Evolutionary conservation across 2,113 vertebrate genomes (phyloP).

Genomic region (Peromyscus leucopus): DNA sequence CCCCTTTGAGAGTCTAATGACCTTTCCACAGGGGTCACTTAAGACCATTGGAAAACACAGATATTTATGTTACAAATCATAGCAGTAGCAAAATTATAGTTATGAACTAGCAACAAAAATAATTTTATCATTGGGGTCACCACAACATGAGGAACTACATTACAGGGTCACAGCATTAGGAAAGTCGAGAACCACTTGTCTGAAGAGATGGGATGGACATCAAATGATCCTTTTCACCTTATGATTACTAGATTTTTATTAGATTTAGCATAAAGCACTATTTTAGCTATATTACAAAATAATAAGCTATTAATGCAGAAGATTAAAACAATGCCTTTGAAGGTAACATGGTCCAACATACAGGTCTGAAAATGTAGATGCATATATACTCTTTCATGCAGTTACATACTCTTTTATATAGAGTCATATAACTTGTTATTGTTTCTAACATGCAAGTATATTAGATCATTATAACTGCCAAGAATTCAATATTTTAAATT

Average conservation of each 20-base stretch:
- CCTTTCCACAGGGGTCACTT: too few species aligned
- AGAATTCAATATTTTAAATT: background rate
- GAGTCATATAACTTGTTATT: background rate
- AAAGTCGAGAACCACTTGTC: background rate
- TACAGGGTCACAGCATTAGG: too few species aligned
- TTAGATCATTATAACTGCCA: background rate
- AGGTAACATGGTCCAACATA: conserved; percentile 34
- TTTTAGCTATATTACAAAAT: conserved; percentile 67
- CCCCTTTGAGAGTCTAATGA: too few species aligned
- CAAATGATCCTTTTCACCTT: conserved; percentile 44
- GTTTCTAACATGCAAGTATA: background rate
- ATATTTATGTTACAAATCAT: too few species aligned
- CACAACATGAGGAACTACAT: too few species aligned
- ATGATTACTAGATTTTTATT: conserved; percentile 71
- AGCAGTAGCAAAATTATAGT: too few species aligned
- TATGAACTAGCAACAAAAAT: too few species aligned
- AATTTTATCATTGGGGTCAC: too few species aligned
- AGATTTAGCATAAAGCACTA: conserved; percentile 60
- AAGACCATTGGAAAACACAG: too few species aligned
- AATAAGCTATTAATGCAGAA: conserved; percentile 52
- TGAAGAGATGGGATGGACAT: conserved; percentile 46
- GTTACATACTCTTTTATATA: conserved; percentile 51
- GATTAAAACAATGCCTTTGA: conserved; percentile 76
- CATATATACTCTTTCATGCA: conserved; percentile 45
- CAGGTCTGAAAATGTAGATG: conserved; percentile 29